Evolutionary conservation across 2,113 vertebrate species (phyloP), one percentile per base, ranked within the genome.

Genomic region (Corythoichthys haematopterus): DNA sequence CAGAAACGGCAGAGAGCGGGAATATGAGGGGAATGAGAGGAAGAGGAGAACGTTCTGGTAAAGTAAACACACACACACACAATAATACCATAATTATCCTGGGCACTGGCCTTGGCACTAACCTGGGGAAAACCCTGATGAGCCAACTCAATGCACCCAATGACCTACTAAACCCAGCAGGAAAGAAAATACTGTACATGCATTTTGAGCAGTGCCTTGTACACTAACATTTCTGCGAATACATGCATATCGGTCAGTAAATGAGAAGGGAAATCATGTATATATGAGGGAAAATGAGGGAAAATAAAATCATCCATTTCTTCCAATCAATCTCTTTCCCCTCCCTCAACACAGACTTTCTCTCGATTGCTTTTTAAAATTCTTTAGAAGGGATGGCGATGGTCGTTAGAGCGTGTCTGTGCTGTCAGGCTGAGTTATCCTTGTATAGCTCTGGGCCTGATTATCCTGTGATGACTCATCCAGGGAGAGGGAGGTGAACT

Each of bases 381-480:
- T 52, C 40, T 16, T 61, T 36, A 63, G 72, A 51, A n/a, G 2
- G 56, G 65, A 64, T 63, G 69, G 64, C 64, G 72, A 66, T 68
- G 72, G 70, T 66, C 72, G 75, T 80, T 74, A 74, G 62, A 79
- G 76, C 51, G 62, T 74, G 77, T 85, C 82, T 77, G 66, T 66
- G 64, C 69, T 84, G 81, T 77, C 71, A 45, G 56, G 65, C 80
- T 76, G 77, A 84, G 85, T 85, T 87, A 81, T 87, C 87, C 82
- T 80, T 33, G 74, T 82, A 87, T 84, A 86, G 84, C 87, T 88
- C 82, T 85, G 87, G 80, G 82, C 80, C 80, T 86, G 83, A 88
- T 88, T 87, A 87, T 85, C 83, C 83, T 71, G 77, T 53, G 33
- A 78, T 90, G 88, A 88, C 83, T 88, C 88, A 90, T 76, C 69